Evolutionary conservation across 2,113 vertebrate species (phyloP).

Genomic region (Nesogale talazaci): DNA sequence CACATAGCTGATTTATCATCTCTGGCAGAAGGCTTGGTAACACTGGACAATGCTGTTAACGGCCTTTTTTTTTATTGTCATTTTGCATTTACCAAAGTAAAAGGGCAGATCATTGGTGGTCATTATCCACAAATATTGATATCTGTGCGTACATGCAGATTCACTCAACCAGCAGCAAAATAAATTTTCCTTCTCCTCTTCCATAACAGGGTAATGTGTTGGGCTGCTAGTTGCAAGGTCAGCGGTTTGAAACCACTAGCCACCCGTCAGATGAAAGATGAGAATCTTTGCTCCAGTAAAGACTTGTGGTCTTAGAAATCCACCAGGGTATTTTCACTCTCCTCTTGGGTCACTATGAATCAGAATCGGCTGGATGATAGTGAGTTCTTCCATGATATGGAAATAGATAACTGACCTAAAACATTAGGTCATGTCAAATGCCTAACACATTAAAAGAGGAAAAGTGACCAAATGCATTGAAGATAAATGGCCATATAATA

Average conservation of each 20-base stretch:
- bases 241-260: too few species aligned
- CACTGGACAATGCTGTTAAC: background rate
- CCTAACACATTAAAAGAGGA: background rate
- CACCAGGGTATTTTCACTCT: too few species aligned
- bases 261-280: too few species aligned
- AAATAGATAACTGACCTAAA: slow-evolving; percentile 11
- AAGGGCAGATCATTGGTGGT: background rate
- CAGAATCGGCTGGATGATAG: too few species aligned
- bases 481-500: background rate
- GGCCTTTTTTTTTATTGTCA: background rate
- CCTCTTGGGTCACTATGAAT: too few species aligned
- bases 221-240: too few species aligned
- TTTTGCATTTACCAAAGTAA: background rate
- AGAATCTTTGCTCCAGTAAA: too few species aligned
- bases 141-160: background rate
- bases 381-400: too few species aligned
- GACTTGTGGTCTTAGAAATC: too few species aligned
- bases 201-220: background rate
- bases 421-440: background rate
- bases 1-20: background rate
- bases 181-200: background rate
- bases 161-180: background rate
- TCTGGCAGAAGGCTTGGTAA: background rate
- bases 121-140: slow-evolving; percentile 10
- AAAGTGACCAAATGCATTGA: background rate